Base-by-base conservation (phyloP, 2,888 invertebrate species). In the Drosophila pegasa region DNA sequence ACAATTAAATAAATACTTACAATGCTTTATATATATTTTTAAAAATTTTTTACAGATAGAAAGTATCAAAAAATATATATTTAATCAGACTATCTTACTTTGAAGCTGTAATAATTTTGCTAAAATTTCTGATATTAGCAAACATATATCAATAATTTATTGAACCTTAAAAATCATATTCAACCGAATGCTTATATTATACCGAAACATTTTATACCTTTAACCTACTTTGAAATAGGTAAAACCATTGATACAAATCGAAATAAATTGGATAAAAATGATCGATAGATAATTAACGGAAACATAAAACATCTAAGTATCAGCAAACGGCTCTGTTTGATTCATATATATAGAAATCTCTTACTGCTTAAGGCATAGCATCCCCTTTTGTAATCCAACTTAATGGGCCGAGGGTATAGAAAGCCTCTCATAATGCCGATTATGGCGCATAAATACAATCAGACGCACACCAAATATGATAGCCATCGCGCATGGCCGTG, bases 381-480 rank as follows among this genome's bases (percentile, higher is more conserved):
- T 18, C 2, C 43, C 25, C 33, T 6, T 10, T 14, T 18, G 10
- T 3, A 25, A 12, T 12, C 20, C 4, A 29, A 5, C 22, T 10
- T n/a, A 29, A 57, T 45, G 25, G 1, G 2, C 37, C 4, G 18
- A 51, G 63, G 61, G 61, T 63, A 63, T 50, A 16, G 10, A 74
- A 78, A 67, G 77, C 62, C 62, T 71, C 71, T 72, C 68, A 80
- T 84, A 85, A 85, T 87, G 87, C 78, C 87, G 84, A 79, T 85
- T 87, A 87, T 81, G 74, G 66, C 69, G 71, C 80, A 84, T 87
- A 77, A 85, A 85, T 79, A 87, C 48, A 48, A 58, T 50, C 71
- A 66, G 61, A 25, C 63, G n/a, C 43, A 50, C 38, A 64, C 54
- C 41, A 67, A 63, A 73, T 58, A 58, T 62, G 54, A 56, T 22